Conservation (phyloP, 2,797 vertebrate species). For the Halcyon badia region DNA sequence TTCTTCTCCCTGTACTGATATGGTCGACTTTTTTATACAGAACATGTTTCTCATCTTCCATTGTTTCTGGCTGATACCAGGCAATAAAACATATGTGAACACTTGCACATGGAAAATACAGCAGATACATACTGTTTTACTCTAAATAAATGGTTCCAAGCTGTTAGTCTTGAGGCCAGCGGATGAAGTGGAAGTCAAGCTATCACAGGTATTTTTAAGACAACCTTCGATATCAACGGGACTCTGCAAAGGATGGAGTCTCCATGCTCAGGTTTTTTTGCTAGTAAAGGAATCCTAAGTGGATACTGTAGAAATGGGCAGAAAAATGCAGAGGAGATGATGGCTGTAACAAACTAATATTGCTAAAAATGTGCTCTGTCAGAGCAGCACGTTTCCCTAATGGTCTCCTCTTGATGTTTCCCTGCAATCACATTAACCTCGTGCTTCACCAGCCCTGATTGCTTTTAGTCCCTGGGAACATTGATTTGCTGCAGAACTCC, state of each 20-base stretch:
- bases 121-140: neutral
- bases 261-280: neutral
- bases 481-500: neutral
- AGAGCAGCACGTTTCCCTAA: neutral
- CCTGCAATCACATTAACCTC: neutral
- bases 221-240: neutral
- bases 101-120: neutral
- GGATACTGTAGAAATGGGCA: neutral
- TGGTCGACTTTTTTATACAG: neutral
- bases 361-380: neutral
- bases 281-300: neutral
- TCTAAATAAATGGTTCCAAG: neutral
- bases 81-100: neutral
- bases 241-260: neutral
- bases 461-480: neutral
- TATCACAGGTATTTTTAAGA: neutral
- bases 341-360: neutral
- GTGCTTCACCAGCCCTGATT: neutral
- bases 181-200: neutral
- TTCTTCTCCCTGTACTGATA: neutral
- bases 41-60: fast-evolving
- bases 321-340: neutral
- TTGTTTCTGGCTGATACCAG: neutral
- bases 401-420: neutral
- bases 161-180: neutral